Evolutionary conservation across 2,888 invertebrate species (phyloP).

Genomic region (Cephus pygmeus): DNA sequence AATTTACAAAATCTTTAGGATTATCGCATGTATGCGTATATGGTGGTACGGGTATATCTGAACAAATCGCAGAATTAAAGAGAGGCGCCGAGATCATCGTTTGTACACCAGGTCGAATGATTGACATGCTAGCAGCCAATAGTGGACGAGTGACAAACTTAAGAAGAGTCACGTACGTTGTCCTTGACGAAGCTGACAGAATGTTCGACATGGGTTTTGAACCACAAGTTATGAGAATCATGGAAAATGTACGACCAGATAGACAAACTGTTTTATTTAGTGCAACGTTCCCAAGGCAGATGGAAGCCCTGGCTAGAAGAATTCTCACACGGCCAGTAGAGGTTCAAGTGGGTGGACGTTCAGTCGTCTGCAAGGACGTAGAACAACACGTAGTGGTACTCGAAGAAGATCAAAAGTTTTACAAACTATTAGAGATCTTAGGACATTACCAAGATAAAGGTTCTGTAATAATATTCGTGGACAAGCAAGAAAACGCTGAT

Average conservation of each 20-base stretch:
- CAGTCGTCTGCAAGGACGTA: constrained; percentile 97
- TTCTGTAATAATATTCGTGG: constrained; percentile 96
- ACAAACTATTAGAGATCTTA: constrained; percentile 97
- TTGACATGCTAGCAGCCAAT: constrained; percentile 99
- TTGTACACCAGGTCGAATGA: constrained; percentile 99
- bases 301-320: constrained; percentile 96
- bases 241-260: constrained; percentile 97
- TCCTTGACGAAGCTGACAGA: constrained; percentile 97
- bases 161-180: constrained; percentile 95
- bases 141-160: constrained; percentile 97
- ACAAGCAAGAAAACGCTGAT: constrained; percentile 98
- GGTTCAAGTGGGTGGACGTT: constrained; percentile 96
- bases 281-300: constrained; percentile 98
- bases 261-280: constrained; percentile 99
- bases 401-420: constrained; percentile 97
- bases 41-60: constrained; percentile 97
- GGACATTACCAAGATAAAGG: constrained; percentile 93
- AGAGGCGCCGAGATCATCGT: constrained; percentile 98
- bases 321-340: constrained; percentile 96
- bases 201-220: constrained; percentile 99
- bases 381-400: constrained; percentile 93
- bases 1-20: constrained; percentile 89
- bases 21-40: constrained; percentile 96
- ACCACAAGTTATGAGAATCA: constrained; percentile 97
- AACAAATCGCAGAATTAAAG: constrained; percentile 96